These are phyloP conservation scores for Nematolebias whitei DNA, from an alignment of 2,113 vertebrate genomes.

Conservation along the genomic window DNA sequence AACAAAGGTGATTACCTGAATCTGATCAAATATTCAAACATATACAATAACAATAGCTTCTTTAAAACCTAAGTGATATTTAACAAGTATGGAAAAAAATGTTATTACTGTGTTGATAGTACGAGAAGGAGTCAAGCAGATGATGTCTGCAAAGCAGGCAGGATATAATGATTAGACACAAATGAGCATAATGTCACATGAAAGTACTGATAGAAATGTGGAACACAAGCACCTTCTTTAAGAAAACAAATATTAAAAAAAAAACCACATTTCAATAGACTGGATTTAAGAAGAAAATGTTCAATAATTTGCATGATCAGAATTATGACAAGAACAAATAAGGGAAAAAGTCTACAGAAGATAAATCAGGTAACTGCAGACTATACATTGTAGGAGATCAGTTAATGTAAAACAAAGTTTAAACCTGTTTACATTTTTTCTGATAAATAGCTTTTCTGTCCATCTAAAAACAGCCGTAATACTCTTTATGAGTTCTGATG, in stretches of 20 bases:
- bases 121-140: too few species aligned
- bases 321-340: not conserved
- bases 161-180: too few species aligned
- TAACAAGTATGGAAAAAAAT: not conserved
- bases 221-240: not conserved
- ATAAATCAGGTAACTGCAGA: not conserved
- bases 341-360: not conserved
- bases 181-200: too few species aligned
- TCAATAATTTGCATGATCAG: too few species aligned
- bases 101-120: not conserved
- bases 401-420: not conserved
- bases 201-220: too few species aligned
- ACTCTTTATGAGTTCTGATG: too few species aligned
- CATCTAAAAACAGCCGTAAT: constrained; percentile 16
- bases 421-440: too few species aligned
- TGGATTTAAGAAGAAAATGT: not conserved
- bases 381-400: not conserved
- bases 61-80: not conserved
- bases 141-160: too few species aligned
- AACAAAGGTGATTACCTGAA: not conserved
- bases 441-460: too few species aligned
- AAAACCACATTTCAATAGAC: not conserved
- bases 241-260: not conserved
- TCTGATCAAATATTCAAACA: not conserved
- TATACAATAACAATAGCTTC: not conserved